These are phyloP conservation scores for Aphidoletes aphidimyza DNA, from an alignment of 2,888 invertebrate genomes.

Conservation along the genomic window DNA sequence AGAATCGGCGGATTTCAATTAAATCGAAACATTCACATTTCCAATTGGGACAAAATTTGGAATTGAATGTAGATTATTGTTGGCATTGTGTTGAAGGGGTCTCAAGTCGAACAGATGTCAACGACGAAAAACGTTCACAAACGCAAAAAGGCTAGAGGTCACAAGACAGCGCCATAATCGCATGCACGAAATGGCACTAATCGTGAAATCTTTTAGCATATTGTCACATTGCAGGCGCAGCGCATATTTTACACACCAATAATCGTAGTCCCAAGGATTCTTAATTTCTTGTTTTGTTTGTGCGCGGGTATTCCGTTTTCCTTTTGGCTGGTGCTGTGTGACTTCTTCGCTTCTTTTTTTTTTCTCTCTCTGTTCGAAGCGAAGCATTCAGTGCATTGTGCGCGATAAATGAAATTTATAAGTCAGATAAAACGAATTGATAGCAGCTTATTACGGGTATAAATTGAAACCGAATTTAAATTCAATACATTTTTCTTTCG, in stretches of 20 bases:
- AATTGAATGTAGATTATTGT: no score
- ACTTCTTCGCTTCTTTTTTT: not conserved
- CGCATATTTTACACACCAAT: not conserved
- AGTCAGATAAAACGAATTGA: slow-evolving; percentile 52
- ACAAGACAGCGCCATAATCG: not conserved
- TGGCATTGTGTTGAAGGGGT: no score
- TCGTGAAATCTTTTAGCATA: slow-evolving; percentile 50
- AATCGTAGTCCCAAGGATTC: not conserved
- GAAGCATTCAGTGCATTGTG: slow-evolving; percentile 14
- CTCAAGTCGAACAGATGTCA: not conserved
- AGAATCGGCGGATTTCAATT: no score
- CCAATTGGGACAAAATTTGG: no score
- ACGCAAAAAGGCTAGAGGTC: not conserved
- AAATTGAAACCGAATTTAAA: slow-evolving; percentile 53
- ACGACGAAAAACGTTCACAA: not conserved
- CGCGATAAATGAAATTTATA: slow-evolving; percentile 47
- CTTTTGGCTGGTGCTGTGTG: not conserved
- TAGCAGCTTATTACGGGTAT: slow-evolving; percentile 33
- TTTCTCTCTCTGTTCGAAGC: no score
- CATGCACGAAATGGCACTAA: slow-evolving; percentile 24
- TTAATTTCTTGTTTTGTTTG: slow-evolving; percentile 11
- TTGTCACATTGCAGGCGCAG: slow-evolving; percentile 23
- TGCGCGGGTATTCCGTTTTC: not conserved
- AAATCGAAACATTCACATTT: no score
- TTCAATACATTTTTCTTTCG: slow-evolving; percentile 40